Base-by-base conservation (phyloP, 2,797 vertebrate genomes). In the Gallinago solitaria region DNA sequence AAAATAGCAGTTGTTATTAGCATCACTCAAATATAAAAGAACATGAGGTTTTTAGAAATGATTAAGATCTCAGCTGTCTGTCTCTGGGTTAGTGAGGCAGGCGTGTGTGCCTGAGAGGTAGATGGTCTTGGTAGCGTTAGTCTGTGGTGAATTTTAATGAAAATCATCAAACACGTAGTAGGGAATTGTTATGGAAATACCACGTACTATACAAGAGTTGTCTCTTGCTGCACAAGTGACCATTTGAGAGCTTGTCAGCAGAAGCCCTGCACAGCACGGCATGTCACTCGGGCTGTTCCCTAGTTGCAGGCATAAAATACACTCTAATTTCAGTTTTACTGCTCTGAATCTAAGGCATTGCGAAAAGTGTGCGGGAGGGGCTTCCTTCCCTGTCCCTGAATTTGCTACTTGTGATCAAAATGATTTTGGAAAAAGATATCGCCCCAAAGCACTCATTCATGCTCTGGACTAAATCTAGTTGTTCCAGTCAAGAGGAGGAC, bases 101-200 rank as follows among this genome's bases (percentile, higher is more conserved):
- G 77, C 84, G 50, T 33, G 35, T 43, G 61, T 90, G 93, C 94
- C 91, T 73, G 65, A 78, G 93, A 96, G 95, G 96, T 95, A 96
- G 94, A 82, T 91, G 71, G 50, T 90, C 76, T 89, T 69, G 78
- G 47, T 61, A 48, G 63, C 63, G 45, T 82, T 76, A 67, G 60
- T 77, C 68, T 94, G 80, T 79, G 83, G 51, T 65, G 91, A 45
- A 54, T 67, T 56, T 61, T 53, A 71, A 50, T 37, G 48, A 76
- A 71, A 87, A 48, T 41, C 25, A 12, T 69, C 51, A n/a, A 71
- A 60, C 20, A 9, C 3, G 11, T 27, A 64, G 76, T 12, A 82
- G 48, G 51, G 59, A 69, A 87, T 35, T 15, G 41, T 11, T 39
- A 21, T 6, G 65, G 65, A 73, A 51, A n/a, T 74, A 70, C 20